Base-by-base conservation (phyloP, 2,888 invertebrate species). In the Neoascia interrupta region DNA sequence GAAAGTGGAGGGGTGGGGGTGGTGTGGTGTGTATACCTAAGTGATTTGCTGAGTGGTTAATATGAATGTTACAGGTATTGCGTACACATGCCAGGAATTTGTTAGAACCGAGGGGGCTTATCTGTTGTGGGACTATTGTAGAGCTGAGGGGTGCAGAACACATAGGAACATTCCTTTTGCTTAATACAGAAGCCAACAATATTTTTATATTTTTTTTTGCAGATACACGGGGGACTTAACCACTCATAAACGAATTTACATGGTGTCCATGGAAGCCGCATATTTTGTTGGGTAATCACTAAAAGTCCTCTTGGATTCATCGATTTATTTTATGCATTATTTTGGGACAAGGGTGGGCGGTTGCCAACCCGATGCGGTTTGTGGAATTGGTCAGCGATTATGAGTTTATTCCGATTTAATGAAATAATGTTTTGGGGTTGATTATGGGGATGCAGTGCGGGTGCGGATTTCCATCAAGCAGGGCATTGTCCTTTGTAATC, bases 231-330 rank as follows among this genome's bases (percentile, higher is more conserved):
- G 31, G 8, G 31, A 31, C 31, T 19, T 21, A 26, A 43, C 26
- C 58, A 49, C 28, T 5, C 15, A 10, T 36, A 37, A 56, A 60
- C 37, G 54, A 36, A 41, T 61, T 74, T 61, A 68, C 68, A 68
- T 60, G 60, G n/a, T 61, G 60, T 68, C 18, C 47, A 26, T 47
- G 61, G 61, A 43, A 31, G 49, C 61, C 61, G 68, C 74, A 74
- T 68, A 60, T 74, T 74, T 68, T n/a, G 60, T 47, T 60, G 66
- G 60, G 53, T 74, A 60, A 61, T 68, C 60, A 74, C 68, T 45
- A 47, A 26, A 54, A 15, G 39, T n/a, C 26, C 37, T 18, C 1
- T 51, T 11, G 13, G 21, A 53, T 15, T n/a, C 28, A 39, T 53
- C 45, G 66, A 66, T 66, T 73, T 19, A n/a, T n/a, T n/a, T n/a